phyloP scores from a whole-genome alignment of 2,888 invertebrate species.

The Lysandra bellargus region DNA sequence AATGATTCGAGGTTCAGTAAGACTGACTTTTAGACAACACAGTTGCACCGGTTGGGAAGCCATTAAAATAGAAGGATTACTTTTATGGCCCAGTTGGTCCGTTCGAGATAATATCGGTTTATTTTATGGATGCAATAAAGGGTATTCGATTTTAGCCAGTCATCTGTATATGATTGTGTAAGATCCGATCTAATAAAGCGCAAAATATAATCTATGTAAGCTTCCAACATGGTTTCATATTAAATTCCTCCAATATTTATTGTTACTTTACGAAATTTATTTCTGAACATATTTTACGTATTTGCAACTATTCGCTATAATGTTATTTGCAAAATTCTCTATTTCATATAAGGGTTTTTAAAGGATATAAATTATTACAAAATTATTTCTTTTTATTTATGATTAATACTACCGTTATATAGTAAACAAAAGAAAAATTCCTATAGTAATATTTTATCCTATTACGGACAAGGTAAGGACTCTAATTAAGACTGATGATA shows the following conservation, averaged over 20 bases:
- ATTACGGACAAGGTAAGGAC: constrained; percentile 23
- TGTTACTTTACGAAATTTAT: constrained; percentile 6
- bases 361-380: no score
- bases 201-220: constrained; percentile 32
- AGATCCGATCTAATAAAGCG: constrained; percentile 51
- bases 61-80: constrained; percentile 79
- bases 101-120: constrained; percentile 77
- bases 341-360: background rate
- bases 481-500: constrained; percentile 26
- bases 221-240: constrained; percentile 26
- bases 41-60: constrained; percentile 62
- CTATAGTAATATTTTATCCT: constrained; percentile 29
- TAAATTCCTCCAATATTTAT: constrained; percentile 29
- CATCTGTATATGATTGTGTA: constrained; percentile 71
- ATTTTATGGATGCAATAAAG: constrained; percentile 77
- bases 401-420: background rate
- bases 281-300: background rate
- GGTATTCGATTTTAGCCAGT: constrained; percentile 76
- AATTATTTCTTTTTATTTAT: background rate
- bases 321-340: background rate
- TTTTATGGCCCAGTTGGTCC: constrained; percentile 73
- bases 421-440: constrained; percentile 22
- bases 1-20: constrained; percentile 20
- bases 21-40: constrained; percentile 36
- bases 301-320: background rate